Conservation (phyloP, 2,888 invertebrate species). For the Cryptops parisi region DNA sequence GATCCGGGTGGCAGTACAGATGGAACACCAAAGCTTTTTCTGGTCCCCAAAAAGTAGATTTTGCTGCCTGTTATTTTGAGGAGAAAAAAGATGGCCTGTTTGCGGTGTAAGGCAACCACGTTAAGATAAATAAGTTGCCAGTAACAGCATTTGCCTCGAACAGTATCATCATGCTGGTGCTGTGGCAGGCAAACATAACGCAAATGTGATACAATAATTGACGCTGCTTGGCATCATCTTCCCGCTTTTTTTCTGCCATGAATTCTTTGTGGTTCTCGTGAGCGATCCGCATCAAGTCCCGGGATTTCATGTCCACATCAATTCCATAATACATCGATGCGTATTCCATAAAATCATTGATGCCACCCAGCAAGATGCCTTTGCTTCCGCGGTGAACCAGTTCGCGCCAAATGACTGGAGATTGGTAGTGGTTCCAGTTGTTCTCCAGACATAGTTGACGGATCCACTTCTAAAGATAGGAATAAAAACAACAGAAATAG, state of each 20-base stretch:
- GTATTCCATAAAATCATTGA: constrained; percentile 33
- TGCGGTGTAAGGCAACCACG: too few species aligned
- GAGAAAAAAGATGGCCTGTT: too few species aligned
- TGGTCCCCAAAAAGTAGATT: too few species aligned
- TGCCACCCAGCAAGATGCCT: constrained; percentile 31
- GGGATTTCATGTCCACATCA: not conserved
- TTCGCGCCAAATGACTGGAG: constrained; percentile 34
- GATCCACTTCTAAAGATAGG: constrained; percentile 4
- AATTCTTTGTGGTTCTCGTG: constrained; percentile 1
- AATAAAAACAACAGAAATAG: not conserved
- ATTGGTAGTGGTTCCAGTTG: constrained; percentile 29
- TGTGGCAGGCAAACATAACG: not conserved
- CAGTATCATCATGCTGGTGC: not conserved
- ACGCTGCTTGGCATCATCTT: not conserved
- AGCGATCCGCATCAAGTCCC: not conserved
- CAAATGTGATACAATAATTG: constrained; percentile 1
- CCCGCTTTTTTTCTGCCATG: not conserved
- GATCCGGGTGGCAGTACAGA: not conserved
- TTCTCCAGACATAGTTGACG: constrained; percentile 25
- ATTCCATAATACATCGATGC: constrained; percentile 27
- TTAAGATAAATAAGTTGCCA: too few species aligned
- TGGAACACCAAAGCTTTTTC: not conserved
- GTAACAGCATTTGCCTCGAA: too few species aligned
- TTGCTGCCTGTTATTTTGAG: too few species aligned
- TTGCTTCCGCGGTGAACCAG: constrained; percentile 33